Base-by-base conservation (phyloP, 2,797 vertebrate genomes). In the Mus caroli region DNA sequence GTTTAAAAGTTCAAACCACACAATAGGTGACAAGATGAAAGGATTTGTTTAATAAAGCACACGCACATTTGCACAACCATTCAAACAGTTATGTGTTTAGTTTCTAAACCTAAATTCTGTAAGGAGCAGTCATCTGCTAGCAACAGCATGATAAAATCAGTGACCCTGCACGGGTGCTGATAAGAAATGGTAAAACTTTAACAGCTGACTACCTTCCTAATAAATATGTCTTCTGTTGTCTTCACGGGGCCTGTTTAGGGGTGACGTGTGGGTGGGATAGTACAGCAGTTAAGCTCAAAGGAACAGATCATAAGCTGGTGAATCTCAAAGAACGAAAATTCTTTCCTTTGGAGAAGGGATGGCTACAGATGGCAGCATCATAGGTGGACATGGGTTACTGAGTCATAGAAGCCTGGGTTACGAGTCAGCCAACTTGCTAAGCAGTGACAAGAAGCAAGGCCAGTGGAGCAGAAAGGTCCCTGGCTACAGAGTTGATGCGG, bases 391-490 rank as follows among this genome's bases (percentile, higher is more conserved):
- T 64, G 28, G 24, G 50, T 50, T 50, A 50, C 50, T 50, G 50
- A 50, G 10, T 50, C 50, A 50, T 50, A 76, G 64, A 2, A 71
- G 28, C 50, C 77, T 83, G 60, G n/a, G 1, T 46, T 69, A 82
- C 92, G 50, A 92, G 67, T 97, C 91, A 97, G 71, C 96, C 88
- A 97, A 60, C 84, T 52, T 92, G 86, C 54, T 90, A 91, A 95
- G 52, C 54, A 94, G 82, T 64, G 31, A 75, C 40, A 93, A 62
- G 80, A 96, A 90, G 58, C 88, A 90, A 86, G 83, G 67, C n/a
- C 90, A 94, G 0, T 31, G 46, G 88, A 78, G 46, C 88, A 96
- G 86, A 96, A 97, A 92, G 62, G 34, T 64, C 46, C n/a, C 64
- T 87, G 83, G 37, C 52, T 46, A 52, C 15, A 84, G 80, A 60